Evolutionary conservation across 35 echinoderm and acorn worm species (phyloP).

Genomic region (Anneissia japonica): DNA sequence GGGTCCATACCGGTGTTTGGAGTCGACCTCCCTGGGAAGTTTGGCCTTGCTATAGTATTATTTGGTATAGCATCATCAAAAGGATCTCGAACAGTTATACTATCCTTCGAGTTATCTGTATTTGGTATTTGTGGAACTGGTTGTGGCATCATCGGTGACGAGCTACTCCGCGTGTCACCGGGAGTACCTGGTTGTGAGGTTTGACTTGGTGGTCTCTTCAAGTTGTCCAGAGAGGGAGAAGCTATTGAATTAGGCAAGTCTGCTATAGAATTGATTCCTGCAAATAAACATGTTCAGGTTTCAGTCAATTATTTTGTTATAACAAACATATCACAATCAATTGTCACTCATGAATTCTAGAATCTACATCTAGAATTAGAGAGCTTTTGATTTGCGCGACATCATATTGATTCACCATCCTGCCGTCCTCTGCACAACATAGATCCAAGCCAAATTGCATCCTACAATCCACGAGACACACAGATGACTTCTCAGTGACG

Average conservation of each 20-base stretch:
- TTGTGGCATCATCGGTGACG: background rate
- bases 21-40: background rate
- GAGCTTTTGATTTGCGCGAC: no score
- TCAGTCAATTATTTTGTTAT: no score
- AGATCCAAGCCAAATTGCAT: no score
- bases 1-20: constrained; percentile 13
- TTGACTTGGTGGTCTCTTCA: background rate
- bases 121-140: constrained; percentile 51
- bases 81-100: constrained; percentile 86
- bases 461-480: no score
- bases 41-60: background rate
- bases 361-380: no score
- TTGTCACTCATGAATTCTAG: no score
- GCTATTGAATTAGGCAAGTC: constrained; percentile 50
- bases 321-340: no score
- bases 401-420: no score
- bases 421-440: no score
- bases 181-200: background rate
- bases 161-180: background rate
- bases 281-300: no score
- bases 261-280: background rate
- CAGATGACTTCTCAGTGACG: no score
- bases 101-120: constrained; percentile 57
- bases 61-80: constrained; percentile 53
- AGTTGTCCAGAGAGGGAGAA: background rate